A percentile compares a stretch with the other conserved stretches of the same genome.
Evolutionary conservation across 2,888 invertebrate species (phyloP).

Genomic region (Lamellibrachia satsuma): DNA sequence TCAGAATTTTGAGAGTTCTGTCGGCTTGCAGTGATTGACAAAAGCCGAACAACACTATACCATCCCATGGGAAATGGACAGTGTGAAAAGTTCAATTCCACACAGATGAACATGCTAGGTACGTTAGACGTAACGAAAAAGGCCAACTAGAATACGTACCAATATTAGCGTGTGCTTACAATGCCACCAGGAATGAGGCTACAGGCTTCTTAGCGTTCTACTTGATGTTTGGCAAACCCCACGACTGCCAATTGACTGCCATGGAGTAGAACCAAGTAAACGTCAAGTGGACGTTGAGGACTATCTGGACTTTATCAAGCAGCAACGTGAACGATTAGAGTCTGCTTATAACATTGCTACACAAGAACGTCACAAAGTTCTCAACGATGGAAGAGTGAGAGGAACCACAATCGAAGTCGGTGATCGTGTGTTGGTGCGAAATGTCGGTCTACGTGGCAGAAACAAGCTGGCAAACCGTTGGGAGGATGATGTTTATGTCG

Average conservation of each 20-base stretch:
- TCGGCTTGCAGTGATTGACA: not conserved
- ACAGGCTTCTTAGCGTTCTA: not conserved
- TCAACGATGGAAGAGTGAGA: not conserved
- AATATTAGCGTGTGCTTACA: not conserved
- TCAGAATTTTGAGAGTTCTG: not conserved
- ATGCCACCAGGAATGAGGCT: not conserved
- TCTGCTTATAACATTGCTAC: not conserved
- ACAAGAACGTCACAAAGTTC: not conserved
- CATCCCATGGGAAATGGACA: not conserved
- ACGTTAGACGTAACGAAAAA: not conserved
- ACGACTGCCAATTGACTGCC: not conserved
- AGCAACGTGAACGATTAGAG: not conserved
- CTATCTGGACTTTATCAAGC: not conserved
- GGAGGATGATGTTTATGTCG: not conserved
- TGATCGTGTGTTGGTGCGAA: not conserved
- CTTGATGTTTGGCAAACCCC: not conserved
- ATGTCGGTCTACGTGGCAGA: not conserved
- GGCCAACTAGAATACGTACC: not conserved
- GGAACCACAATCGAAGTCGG: not conserved
- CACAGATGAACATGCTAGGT: not conserved
- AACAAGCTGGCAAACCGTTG: not conserved
- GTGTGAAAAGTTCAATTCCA: not conserved
- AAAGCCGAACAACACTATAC: not conserved
- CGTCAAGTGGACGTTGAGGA: not conserved
- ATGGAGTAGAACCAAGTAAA: not conserved